phyloP scores from a whole-genome alignment of 2,888 invertebrate genomes.

The Pachycephus smyrnensis region DNA sequence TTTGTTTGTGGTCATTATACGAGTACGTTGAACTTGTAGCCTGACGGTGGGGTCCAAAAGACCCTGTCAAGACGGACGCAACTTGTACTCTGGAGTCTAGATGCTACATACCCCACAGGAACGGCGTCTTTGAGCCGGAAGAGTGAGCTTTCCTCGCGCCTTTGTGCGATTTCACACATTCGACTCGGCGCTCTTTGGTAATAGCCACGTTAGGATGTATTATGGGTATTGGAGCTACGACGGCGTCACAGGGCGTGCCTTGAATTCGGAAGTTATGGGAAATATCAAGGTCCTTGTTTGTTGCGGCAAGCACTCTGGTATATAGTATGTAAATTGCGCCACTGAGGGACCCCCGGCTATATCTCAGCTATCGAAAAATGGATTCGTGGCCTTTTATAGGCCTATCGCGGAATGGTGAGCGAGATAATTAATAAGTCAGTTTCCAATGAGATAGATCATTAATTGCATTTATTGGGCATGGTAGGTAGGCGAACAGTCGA shows the following conservation, averaged over 20 bases:
- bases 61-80: not conserved
- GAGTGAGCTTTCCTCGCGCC: not conserved
- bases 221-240: not conserved
- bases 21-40: conserved; percentile 49
- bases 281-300: not conserved
- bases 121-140: not conserved
- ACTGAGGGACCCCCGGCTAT: not conserved
- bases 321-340: not conserved
- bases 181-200: not conserved
- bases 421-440: conserved; percentile 45
- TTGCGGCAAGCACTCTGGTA: not conserved
- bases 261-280: not conserved
- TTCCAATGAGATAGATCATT: conserved; percentile 52
- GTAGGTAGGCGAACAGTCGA: conserved; percentile 31
- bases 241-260: not conserved
- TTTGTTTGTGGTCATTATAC: conserved; percentile 53
- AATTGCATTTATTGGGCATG: conserved; percentile 46
- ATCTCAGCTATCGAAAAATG: not conserved
- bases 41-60: conserved; percentile 16
- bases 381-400: not conserved
- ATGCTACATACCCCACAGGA: not conserved
- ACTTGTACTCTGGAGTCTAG: not conserved
- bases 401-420: conserved; percentile 14
- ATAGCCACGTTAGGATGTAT: not conserved
- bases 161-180: not conserved